Conservation (phyloP, 2,797 vertebrate species). For the Mycteria americana region DNA sequence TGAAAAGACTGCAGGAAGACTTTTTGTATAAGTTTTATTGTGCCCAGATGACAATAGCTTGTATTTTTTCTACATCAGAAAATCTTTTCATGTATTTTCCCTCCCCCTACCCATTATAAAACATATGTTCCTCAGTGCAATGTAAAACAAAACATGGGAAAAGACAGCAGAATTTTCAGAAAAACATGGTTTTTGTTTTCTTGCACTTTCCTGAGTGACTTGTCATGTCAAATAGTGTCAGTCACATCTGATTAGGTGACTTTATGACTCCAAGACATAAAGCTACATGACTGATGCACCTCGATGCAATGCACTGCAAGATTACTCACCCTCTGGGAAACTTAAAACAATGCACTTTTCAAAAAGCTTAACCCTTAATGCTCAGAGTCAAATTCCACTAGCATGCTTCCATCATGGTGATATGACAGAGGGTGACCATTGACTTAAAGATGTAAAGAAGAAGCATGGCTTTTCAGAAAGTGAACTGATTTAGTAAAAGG, state of each 20-base stretch:
- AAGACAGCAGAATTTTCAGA: not conserved
- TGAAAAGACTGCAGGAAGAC: not conserved
- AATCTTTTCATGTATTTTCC: not conserved
- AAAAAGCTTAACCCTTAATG: conserved; percentile 58
- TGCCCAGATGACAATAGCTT: not conserved
- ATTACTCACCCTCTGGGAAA: conserved; percentile 35
- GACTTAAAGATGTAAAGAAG: not conserved
- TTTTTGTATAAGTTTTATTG: not conserved
- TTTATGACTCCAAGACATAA: conserved; percentile 34
- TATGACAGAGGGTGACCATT: not conserved
- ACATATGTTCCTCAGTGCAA: not conserved
- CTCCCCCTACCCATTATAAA: not conserved
- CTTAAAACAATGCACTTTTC: not conserved
- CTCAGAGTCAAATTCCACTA: not conserved
- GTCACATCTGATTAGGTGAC: conserved; percentile 30
- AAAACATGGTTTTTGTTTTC: not conserved
- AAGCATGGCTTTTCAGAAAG: not conserved
- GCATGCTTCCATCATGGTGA: not conserved
- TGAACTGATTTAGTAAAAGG: not conserved
- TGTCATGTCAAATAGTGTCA: conserved; percentile 31
- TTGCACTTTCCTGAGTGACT: conserved; percentile 48
- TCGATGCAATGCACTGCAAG: not conserved
- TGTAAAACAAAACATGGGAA: not conserved
- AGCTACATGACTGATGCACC: conserved; percentile 43
- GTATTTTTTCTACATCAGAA: conserved; percentile 26